A percentile compares a stretch with the other conserved stretches of the same genome.
Conservation (phyloP, 2,113 vertebrate species). For the Lepus timidus region DNA sequence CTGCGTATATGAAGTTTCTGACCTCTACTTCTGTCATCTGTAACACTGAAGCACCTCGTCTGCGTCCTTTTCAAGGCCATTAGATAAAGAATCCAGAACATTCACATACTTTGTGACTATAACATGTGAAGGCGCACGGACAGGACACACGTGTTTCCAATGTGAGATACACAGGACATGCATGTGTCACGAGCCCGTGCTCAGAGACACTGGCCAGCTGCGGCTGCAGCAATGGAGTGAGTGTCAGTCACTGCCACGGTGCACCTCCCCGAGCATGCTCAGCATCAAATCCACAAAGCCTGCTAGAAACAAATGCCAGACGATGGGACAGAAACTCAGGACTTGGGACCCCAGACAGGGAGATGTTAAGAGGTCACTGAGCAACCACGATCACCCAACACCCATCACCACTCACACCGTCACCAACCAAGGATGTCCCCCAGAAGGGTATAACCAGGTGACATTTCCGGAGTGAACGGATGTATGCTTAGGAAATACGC, state of each 20-base stretch:
- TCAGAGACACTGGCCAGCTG: neutral
- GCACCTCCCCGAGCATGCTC: neutral
- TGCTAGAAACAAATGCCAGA: slow-evolving; percentile 36
- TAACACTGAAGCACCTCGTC: neutral
- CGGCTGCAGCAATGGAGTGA: neutral
- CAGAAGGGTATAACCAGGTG: neutral
- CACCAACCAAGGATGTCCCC: neutral
- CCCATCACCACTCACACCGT: rapidly evolving
- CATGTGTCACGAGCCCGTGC: neutral
- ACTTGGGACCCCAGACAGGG: neutral
- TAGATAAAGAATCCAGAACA: neutral
- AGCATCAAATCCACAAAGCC: neutral
- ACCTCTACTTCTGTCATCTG: neutral
- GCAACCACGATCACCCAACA: neutral
- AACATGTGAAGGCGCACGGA: rapidly evolving
- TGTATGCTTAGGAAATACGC: neutral
- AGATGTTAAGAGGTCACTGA: neutral
- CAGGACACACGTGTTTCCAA: neutral
- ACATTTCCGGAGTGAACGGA: neutral
- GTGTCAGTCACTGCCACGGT: too few relatives aligned
- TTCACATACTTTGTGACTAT: neutral
- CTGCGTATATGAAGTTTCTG: neutral
- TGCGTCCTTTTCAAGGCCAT: neutral
- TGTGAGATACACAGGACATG: neutral
- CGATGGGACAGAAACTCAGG: neutral